A percentile compares a stretch with the other conserved stretches of the same genome.
phyloP scores from a whole-genome alignment of 2,888 invertebrate species.

The Emmelina monodactyla region DNA sequence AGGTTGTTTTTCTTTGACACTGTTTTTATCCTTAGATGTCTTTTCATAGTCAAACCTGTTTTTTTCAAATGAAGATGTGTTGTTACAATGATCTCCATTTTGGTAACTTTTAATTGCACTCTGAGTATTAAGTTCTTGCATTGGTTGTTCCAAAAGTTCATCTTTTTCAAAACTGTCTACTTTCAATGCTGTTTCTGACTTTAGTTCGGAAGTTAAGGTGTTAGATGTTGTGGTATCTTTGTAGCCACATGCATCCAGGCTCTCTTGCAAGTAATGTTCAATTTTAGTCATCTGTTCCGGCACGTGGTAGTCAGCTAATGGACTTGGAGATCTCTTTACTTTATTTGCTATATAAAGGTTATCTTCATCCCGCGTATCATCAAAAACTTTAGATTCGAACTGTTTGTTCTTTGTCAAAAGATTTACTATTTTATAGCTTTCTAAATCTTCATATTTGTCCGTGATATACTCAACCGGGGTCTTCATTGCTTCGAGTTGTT shows the following conservation, averaged over 20 bases:
- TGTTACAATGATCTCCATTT: slow-evolving; percentile 11
- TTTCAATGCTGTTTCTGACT: slow-evolving; percentile 17
- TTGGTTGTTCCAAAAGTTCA: slow-evolving; percentile 13
- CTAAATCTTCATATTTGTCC: slow-evolving; percentile 47
- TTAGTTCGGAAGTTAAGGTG: slow-evolving; percentile 17
- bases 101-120: slow-evolving; percentile 16
- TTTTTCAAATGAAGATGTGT: slow-evolving; percentile 5
- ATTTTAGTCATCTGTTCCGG: slow-evolving; percentile 52
- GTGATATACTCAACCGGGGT: slow-evolving; percentile 34
- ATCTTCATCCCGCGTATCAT: slow-evolving; percentile 5
- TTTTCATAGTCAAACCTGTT: slow-evolving; percentile 13
- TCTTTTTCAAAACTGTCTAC: too few species aligned
- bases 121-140: slow-evolving; percentile 14
- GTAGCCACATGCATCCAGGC: slow-evolving; percentile 39
- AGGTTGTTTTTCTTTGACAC: slow-evolving; percentile 32
- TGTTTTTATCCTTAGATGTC: slow-evolving; percentile 32
- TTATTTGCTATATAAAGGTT: neutral
- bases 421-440: slow-evolving; percentile 58
- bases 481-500: slow-evolving; percentile 9
- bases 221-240: slow-evolving; percentile 20
- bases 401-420: slow-evolving; percentile 40
- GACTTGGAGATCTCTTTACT: slow-evolving; percentile 30
- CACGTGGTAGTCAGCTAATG: slow-evolving; percentile 38
- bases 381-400: slow-evolving; percentile 21
- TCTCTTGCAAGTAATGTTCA: slow-evolving; percentile 50